Evolutionary conservation across 2,113 vertebrate genomes (phyloP).

Genomic region (Peromyscus polionotus): DNA sequence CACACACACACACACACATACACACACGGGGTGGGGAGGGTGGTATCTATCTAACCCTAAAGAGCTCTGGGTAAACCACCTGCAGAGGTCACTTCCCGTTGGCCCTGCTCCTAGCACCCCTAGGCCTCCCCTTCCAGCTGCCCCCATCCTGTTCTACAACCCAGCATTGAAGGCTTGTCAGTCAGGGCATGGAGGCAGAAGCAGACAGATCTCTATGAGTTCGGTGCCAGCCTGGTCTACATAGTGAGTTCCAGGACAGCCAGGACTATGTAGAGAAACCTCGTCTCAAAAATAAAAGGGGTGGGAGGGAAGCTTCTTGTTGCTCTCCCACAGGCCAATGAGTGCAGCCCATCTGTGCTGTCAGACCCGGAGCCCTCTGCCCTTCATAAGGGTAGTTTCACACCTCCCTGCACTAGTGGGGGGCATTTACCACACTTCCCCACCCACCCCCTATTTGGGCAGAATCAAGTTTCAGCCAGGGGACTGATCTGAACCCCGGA

Average conservation of each 20-base stretch:
- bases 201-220: neutral
- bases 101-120: neutral
- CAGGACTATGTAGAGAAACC: neutral
- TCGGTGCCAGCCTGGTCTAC: neutral
- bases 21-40: no score
- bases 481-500: neutral
- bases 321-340: neutral
- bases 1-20: no score
- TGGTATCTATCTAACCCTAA: no score
- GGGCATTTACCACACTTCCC: rapidly evolving
- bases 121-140: neutral
- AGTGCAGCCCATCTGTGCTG: neutral
- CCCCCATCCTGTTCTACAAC: rapidly evolving
- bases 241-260: neutral
- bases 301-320: neutral
- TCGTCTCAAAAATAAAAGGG: neutral
- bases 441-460: neutral
- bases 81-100: neutral
- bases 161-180: neutral
- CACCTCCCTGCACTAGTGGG: rapidly evolving
- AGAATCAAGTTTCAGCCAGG: neutral
- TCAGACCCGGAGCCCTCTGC: neutral
- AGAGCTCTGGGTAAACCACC: neutral
- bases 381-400: rapidly evolving
- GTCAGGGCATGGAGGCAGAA: neutral